Base-by-base conservation (phyloP, 2,888 invertebrate species). In the Drosophila trichaetosa region DNA sequence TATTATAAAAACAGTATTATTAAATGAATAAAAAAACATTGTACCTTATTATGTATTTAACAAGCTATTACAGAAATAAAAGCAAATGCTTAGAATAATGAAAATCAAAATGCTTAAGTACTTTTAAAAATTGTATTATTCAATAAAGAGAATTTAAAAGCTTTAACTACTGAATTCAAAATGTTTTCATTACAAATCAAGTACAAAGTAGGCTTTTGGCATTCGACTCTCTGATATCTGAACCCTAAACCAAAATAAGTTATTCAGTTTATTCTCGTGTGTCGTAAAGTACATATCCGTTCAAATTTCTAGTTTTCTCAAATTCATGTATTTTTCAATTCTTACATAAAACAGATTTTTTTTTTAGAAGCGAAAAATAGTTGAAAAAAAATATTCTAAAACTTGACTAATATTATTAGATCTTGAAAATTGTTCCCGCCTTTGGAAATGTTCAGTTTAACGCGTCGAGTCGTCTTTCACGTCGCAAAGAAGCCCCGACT, bases 21-120 rank as follows among this genome's bases (percentile, higher is more conserved):
- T 49, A 79, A 65, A 53, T 33, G 48, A 64, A 31, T 48, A 48
- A 77, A 48, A 77, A 79, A 69, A 69, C 75, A 83, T 78, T 88
- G 85, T 85, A 85, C 87, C 89, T 85, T 68, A 82, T 60, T 73
- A 79, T 42, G 48, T 64, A 81, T 75, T 73, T 66, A 79, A 75
- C 53, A 63, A 68, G 62, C 63, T 72, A 71, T 69, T 65, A 65
- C 66, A 71, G 67, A 36, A 66, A 76, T 70, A 59, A 65, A 75
- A 69, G 40, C 46, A 67, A 77, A 69, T 42, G 10, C 52, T 51
- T 67, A 24, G n/a, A 75, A 66, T 31, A 60, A 57, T 34, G 57
- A 8, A 29, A 56, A 49, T 48, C 21, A 48, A 52, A 73, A 66
- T 66, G 63, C 73, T 69, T 57, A 11, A 51, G 16, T 51, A 27